These are phyloP conservation scores for Ridgeia piscesae DNA, from an alignment of 1,140 invertebrate genomes.

Conservation along the genomic window DNA sequence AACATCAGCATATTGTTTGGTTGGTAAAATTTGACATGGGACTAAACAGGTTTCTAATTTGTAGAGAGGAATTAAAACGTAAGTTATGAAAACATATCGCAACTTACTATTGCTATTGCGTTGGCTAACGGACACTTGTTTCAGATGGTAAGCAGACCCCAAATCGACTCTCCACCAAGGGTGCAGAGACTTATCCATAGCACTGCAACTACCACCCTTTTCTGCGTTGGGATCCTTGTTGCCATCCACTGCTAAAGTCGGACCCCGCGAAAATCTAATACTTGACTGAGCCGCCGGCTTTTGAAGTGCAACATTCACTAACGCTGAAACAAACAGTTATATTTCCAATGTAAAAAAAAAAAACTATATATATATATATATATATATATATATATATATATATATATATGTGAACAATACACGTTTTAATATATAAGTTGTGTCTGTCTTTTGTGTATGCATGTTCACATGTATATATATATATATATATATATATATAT, in stretches of 20 bases:
- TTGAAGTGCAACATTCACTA: not conserved
- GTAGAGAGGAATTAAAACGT: too few relatives aligned
- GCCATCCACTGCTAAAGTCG: not conserved
- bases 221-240: not conserved
- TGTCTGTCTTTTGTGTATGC: too few relatives aligned
- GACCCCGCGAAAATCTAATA: not conserved
- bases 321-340: not conserved
- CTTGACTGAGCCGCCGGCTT: not conserved
- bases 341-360: too few relatives aligned
- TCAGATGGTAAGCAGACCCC: not conserved
- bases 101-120: not conserved
- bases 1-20: too few relatives aligned
- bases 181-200: not conserved
- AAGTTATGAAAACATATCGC: too few relatives aligned
- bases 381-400: not conserved
- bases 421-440: too few relatives aligned
- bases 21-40: not conserved
- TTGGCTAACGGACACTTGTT: not conserved
- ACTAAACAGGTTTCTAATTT: not conserved
- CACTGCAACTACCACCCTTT: not conserved
- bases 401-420: too few relatives aligned
- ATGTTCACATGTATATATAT: too few relatives aligned
- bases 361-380: not conserved
- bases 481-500: too few relatives aligned
- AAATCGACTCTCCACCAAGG: not conserved